Percentiles rank a stretch among this genome's conserved stretches.
Conservation (phyloP, 37 sponge, comb jelly and placozoan species). For the Crambe crambe region DNA sequence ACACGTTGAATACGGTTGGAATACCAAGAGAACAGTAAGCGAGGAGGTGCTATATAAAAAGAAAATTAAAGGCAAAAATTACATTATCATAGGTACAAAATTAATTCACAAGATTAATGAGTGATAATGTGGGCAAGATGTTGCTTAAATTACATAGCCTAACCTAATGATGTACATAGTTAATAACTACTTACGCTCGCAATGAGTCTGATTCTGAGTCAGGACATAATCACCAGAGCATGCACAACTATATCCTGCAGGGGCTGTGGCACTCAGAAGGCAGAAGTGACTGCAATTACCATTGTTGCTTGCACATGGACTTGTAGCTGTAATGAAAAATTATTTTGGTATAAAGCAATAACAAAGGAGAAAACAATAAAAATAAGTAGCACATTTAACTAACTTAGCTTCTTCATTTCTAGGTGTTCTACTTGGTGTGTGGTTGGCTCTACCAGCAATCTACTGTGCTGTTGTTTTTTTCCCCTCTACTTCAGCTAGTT, state of each 20-base stretch:
- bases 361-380: neutral
- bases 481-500: neutral
- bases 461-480: too few species aligned
- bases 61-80: neutral
- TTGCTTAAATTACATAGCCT: too few species aligned
- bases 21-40: neutral
- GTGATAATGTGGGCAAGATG: too few species aligned
- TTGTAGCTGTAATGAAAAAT: neutral
- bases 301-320: conserved; percentile 61
- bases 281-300: conserved; percentile 79
- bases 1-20: conserved; percentile 7
- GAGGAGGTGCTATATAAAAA: neutral
- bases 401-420: too few species aligned
- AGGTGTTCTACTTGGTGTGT: too few species aligned
- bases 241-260: conserved; percentile 32
- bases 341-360: neutral
- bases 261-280: conserved; percentile 16
- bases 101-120: neutral
- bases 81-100: neutral
- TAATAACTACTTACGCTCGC: conserved; percentile 14
- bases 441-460: too few species aligned
- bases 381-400: too few species aligned
- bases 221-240: conserved; percentile 36
- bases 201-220: neutral
- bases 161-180: too few species aligned